phyloP scores from a whole-genome alignment of 2,113 vertebrate species.

The Riparia riparia region DNA sequence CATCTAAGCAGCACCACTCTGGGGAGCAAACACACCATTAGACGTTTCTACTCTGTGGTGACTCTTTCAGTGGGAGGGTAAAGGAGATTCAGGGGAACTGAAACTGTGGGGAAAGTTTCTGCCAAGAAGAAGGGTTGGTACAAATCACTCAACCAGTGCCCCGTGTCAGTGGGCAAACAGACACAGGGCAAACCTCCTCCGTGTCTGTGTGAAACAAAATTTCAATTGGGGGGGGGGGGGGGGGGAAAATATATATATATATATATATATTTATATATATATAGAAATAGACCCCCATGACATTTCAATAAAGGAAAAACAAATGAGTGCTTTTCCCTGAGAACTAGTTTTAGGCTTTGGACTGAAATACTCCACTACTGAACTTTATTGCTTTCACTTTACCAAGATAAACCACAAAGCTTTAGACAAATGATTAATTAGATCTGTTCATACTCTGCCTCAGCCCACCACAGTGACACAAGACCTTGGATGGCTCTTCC shows the following conservation, averaged over 20 bases:
- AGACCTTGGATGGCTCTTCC: neutral
- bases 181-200: neutral
- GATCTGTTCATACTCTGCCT: rapidly evolving
- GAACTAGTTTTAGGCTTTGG: neutral
- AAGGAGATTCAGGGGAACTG: neutral
- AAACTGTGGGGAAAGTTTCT: neutral
- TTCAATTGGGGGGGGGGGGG: too few relatives aligned
- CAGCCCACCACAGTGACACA: neutral
- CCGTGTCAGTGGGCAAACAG: neutral
- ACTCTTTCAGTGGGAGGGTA: neutral
- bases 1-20: rapidly evolving
- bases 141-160: neutral
- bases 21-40: neutral
- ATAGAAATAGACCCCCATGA: neutral
- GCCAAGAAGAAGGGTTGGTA: neutral
- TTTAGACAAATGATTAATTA: neutral
- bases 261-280: too few relatives aligned
- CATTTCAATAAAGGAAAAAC: neutral
- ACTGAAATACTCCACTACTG: neutral
- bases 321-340: neutral
- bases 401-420: neutral
- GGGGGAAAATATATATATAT: too few relatives aligned
- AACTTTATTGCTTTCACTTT: neutral
- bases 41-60: neutral
- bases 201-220: neutral